These are phyloP conservation scores for Theropithecus gelada DNA, from an alignment of 2,113 vertebrate species.

Conservation along the genomic window DNA sequence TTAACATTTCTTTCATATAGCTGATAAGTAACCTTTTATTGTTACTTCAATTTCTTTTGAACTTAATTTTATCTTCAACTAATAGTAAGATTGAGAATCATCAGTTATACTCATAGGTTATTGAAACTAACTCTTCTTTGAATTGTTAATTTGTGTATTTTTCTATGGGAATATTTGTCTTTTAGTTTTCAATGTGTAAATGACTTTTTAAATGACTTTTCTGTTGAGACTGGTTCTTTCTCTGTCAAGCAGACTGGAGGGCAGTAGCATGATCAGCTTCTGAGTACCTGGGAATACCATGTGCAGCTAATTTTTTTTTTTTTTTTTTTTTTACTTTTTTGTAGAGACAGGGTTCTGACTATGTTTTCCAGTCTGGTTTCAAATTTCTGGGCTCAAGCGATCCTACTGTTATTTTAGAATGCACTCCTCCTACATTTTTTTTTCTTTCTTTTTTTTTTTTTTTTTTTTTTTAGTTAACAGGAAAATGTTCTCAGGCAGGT, in stretches of 20 bases:
- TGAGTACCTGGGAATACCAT: no score
- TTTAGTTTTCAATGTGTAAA: background rate
- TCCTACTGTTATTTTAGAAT: background rate
- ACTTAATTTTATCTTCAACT: background rate
- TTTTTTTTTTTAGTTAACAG: background rate
- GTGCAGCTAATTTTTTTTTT: no score
- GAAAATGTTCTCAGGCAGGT: background rate
- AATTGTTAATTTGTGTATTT: background rate
- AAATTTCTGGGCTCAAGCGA: no score
- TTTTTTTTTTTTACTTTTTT: no score
- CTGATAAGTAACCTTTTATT: background rate
- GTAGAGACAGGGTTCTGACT: no score
- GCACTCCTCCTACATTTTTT: background rate
- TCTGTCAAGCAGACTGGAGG: no score
- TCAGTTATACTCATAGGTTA: background rate
- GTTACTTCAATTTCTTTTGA: background rate
- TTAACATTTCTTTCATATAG: background rate
- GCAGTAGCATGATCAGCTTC: no score
- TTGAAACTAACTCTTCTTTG: background rate
- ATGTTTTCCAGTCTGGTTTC: no score
- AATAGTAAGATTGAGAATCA: background rate
- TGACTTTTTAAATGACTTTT: background rate
- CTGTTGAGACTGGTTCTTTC: no score
- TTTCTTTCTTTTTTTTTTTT: no score
- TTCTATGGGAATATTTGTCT: background rate